phyloP scores from a whole-genome alignment of 2,888 invertebrate species.

The Vesta saturnalis region DNA sequence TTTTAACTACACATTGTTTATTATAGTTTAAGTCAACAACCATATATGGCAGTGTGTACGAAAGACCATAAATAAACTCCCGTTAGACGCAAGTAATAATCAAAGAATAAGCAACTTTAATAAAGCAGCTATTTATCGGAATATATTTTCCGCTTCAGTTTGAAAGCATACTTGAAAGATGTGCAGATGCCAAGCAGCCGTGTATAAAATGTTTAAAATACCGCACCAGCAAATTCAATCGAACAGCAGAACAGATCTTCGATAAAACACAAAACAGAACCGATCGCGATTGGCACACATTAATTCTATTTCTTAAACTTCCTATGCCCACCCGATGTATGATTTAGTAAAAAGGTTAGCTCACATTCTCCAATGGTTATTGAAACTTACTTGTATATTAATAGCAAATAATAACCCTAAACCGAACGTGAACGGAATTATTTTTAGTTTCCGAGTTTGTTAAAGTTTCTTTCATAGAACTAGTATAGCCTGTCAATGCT shows the following conservation, averaged over 20 bases:
- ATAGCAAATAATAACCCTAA: constrained; percentile 15
- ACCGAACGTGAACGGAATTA: constrained; percentile 15
- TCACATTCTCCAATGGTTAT: constrained; percentile 21
- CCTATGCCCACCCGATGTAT: constrained; percentile 33
- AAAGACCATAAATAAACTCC: too few relatives aligned
- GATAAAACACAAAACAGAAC: constrained; percentile 45
- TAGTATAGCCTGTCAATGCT: constrained; percentile 40
- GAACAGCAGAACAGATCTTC: constrained; percentile 45
- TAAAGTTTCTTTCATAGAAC: constrained; percentile 5
- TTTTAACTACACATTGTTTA: too few relatives aligned
- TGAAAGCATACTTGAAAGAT: constrained; percentile 29
- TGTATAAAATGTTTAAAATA: constrained; percentile 39
- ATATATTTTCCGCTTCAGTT: background rate
- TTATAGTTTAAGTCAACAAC: too few relatives aligned
- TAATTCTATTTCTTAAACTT: constrained; percentile 41
- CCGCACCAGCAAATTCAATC: constrained; percentile 44
- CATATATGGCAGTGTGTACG: too few relatives aligned
- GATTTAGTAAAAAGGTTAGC: constrained; percentile 35
- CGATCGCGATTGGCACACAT: constrained; percentile 46
- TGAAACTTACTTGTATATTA: constrained; percentile 10
- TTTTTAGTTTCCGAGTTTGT: constrained; percentile 10
- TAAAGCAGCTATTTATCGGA: background rate
- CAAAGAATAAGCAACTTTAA: background rate
- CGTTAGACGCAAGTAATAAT: too few relatives aligned
- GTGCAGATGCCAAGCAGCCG: constrained; percentile 30